These are phyloP conservation scores for Enteromius trimaculatus DNA, from an alignment of 2,797 vertebrate species.

Conservation along the genomic window DNA sequence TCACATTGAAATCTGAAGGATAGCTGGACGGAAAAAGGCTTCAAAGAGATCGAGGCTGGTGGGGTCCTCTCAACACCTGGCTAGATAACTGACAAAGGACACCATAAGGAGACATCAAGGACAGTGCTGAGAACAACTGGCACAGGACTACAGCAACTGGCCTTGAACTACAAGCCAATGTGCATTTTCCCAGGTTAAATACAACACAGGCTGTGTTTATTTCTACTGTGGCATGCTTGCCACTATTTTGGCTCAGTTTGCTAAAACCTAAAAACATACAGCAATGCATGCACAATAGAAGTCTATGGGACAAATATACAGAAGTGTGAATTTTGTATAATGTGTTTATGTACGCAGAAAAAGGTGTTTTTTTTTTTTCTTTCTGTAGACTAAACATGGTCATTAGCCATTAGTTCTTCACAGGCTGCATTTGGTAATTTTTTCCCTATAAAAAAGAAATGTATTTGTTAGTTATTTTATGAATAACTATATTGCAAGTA, in stretches of 20 bases:
- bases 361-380: too few relatives aligned
- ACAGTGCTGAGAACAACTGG: constrained; percentile 5
- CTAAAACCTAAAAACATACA: background rate
- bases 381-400: background rate
- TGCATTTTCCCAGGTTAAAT: background rate
- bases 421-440: background rate
- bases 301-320: background rate
- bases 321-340: background rate
- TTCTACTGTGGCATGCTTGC: background rate
- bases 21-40: constrained; percentile 40
- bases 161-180: constrained; percentile 5
- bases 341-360: background rate
- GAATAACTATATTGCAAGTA: too few relatives aligned
- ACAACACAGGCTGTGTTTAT: background rate
- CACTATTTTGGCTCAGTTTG: background rate
- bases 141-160: background rate
- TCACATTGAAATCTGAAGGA: constrained; percentile 50
- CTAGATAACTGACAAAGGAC: constrained; percentile 45
- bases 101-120: constrained; percentile 47
- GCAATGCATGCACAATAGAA: constrained; percentile 2
- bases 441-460: background rate
- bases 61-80: constrained; percentile 38
- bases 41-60: constrained; percentile 53
- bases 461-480: background rate
- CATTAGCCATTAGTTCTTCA: background rate